Conservation (phyloP, 2,888 invertebrate genomes). For the Pediacus dermestoides region DNA sequence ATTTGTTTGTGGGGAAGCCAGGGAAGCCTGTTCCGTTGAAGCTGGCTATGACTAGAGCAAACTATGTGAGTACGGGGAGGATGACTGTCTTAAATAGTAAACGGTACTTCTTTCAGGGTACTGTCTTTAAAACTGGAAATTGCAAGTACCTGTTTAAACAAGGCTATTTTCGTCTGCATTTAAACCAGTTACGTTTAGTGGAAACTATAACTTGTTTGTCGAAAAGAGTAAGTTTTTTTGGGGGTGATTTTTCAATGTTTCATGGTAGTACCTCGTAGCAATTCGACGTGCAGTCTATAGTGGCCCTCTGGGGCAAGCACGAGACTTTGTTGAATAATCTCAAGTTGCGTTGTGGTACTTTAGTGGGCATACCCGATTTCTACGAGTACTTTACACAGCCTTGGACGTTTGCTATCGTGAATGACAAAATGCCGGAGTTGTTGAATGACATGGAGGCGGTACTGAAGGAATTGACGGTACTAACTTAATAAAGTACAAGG, state of each 20-base stretch:
- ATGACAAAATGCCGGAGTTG: constrained; percentile 54
- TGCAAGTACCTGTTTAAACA: constrained; percentile 41
- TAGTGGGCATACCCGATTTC: constrained; percentile 62
- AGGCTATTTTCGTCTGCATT: constrained; percentile 60
- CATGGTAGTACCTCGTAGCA: constrained; percentile 47
- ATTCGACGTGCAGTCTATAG: constrained; percentile 58
- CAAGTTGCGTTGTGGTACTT: constrained; percentile 57
- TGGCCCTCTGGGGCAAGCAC: constrained; percentile 68
- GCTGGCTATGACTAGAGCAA: constrained; percentile 45
- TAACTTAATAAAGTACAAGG: too few species aligned
- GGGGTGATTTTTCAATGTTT: too few species aligned
- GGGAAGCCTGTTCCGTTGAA: constrained; percentile 56
- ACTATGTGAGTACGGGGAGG: too few species aligned
- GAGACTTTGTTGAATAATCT: constrained; percentile 69
- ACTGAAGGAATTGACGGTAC: too few species aligned
- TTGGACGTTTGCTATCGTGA: constrained; percentile 63
- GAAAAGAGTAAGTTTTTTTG: too few species aligned
- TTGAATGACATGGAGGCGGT: constrained; percentile 36
- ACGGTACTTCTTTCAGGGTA: constrained; percentile 51
- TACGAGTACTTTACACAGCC: constrained; percentile 64
- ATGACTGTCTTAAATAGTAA: neutral
- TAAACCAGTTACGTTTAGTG: constrained; percentile 57
- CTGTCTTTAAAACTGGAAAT: constrained; percentile 57
- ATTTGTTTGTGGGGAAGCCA: constrained; percentile 57
- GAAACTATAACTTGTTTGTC: constrained; percentile 61